Conservation (phyloP, 2,888 invertebrate species). For the Chalcis sispes region DNA sequence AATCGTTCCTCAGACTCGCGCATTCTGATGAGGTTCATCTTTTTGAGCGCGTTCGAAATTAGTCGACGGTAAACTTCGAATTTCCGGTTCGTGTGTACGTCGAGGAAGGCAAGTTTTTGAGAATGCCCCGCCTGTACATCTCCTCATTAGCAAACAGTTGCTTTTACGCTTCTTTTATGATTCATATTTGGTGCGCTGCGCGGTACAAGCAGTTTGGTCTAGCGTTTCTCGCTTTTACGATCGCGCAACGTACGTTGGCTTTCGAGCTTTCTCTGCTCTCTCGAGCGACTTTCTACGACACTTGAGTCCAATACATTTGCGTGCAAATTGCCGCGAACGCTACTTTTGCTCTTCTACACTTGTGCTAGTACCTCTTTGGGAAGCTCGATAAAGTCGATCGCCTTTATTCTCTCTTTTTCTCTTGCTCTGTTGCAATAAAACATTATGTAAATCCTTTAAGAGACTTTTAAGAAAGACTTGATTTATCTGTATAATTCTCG, state of each 20-base stretch:
- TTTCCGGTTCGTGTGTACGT: not conserved
- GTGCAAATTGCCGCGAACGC: conserved; percentile 51
- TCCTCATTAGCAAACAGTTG: conserved; percentile 72
- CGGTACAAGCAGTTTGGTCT: conserved; percentile 49
- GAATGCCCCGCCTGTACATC: no score
- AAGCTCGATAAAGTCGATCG: conserved; percentile 53
- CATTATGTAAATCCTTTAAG: conserved; percentile 47
- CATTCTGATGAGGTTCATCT: conserved; percentile 3
- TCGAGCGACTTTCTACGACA: conserved; percentile 31
- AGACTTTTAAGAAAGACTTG: conserved; percentile 3
- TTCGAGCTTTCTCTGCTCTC: conserved; percentile 11
- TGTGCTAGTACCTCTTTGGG: conserved; percentile 2
- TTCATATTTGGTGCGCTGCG: conserved; percentile 69
- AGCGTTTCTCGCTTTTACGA: conserved; percentile 7
- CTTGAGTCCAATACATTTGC: conserved; percentile 46
- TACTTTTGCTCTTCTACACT: conserved; percentile 13
- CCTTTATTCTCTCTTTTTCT: no score
- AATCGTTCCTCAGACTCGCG: not conserved
- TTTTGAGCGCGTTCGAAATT: conserved; percentile 22
- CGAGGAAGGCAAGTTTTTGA: conserved; percentile 62
- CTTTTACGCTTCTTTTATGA: conserved; percentile 69
- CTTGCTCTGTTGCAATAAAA: conserved; percentile 47
- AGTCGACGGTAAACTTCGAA: not conserved
- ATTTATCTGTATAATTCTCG: conserved; percentile 27
- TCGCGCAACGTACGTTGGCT: conserved; percentile 6